Conservation (phyloP, 2,113 vertebrate genomes). For the Scopus umbretta region DNA sequence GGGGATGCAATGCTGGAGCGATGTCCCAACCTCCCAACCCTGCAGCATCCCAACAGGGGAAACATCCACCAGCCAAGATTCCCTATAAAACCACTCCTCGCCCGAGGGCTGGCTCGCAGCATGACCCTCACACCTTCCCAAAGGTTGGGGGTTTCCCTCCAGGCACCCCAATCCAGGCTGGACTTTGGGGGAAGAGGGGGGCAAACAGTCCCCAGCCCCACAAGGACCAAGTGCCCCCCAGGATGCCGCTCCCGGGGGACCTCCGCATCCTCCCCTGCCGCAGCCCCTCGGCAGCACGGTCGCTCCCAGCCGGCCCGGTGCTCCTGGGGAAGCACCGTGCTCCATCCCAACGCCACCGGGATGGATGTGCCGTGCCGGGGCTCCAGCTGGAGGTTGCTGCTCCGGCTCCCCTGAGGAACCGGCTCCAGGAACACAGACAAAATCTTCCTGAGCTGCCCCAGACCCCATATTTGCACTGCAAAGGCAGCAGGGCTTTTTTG, state of each 20-base stretch:
- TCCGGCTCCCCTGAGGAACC: neutral
- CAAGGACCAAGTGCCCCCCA: neutral
- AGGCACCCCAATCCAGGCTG: neutral
- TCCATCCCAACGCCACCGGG: neutral
- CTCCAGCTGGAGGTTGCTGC: neutral
- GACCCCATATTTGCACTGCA: neutral
- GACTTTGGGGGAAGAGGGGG: neutral
- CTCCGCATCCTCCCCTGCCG: neutral
- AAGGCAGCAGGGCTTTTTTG: neutral
- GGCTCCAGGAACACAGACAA: neutral
- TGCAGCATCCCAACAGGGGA: neutral
- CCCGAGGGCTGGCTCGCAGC: neutral
- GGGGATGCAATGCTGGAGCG: accelerated
- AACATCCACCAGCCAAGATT: neutral
- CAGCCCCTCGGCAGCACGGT: accelerated
- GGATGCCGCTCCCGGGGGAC: neutral
- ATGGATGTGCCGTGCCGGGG: accelerated
- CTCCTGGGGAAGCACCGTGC: neutral
- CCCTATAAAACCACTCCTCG: neutral
- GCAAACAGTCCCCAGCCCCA: neutral
- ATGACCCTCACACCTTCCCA: neutral
- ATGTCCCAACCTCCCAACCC: neutral
- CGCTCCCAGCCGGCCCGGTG: neutral
- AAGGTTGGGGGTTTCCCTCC: neutral
- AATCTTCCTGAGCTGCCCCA: neutral